These are phyloP conservation scores for Mystacornis crossleyi DNA, from an alignment of 2,113 vertebrate genomes.

Conservation along the genomic window DNA sequence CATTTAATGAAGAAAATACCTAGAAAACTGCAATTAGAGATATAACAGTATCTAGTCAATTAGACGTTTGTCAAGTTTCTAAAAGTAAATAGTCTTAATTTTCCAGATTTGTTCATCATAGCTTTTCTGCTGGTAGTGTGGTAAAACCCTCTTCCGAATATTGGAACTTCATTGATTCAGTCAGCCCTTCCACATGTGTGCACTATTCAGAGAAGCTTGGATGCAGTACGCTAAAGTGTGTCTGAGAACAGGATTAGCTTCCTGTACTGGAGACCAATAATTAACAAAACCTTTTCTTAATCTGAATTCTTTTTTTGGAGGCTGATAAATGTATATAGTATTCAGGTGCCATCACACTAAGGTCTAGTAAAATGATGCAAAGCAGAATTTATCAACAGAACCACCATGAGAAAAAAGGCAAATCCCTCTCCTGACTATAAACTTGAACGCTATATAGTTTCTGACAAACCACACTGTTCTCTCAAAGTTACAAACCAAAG, in stretches of 20 bases:
- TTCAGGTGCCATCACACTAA: background rate
- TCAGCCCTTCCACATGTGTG: background rate
- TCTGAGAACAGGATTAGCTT: slow-evolving; percentile 5
- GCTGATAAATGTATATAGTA: background rate
- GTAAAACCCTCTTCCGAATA: background rate
- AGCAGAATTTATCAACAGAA: background rate
- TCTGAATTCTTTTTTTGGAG: background rate
- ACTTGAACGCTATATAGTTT: background rate
- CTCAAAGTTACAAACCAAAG: background rate
- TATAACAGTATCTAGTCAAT: background rate
- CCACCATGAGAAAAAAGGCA: background rate
- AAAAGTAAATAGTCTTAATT: background rate
- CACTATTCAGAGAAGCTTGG: background rate
- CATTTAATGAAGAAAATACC: background rate
- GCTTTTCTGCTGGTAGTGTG: background rate
- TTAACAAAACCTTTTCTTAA: background rate
- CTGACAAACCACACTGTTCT: background rate
- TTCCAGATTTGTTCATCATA: background rate
- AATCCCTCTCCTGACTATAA: background rate
- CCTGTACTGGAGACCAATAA: background rate
- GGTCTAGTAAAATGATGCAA: background rate
- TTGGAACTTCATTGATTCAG: background rate
- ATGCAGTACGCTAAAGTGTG: background rate
- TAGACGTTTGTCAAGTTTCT: background rate
- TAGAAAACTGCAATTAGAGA: background rate